phyloP scores from a whole-genome alignment of 2,113 vertebrate genomes.

The Anhinga rufa region DNA sequence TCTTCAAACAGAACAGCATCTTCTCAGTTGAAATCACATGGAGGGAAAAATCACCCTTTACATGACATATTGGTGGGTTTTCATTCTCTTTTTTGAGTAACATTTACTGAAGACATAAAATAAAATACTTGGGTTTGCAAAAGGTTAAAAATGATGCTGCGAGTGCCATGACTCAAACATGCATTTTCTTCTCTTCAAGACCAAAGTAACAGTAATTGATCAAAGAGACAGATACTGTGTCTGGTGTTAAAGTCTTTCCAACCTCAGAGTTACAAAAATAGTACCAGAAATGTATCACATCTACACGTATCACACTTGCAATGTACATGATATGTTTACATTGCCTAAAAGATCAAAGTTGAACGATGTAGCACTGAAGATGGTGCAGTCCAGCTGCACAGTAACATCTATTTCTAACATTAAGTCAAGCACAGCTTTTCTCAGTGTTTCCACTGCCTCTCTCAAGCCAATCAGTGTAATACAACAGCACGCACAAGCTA shows the following conservation, averaged over 20 bases:
- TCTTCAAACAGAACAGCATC: neutral
- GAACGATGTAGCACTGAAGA: neutral
- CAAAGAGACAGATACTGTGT: neutral
- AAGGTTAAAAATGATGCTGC: neutral
- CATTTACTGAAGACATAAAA: neutral
- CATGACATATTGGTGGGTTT: neutral
- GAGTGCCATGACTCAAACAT: neutral
- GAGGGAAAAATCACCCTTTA: neutral
- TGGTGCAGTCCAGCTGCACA: neutral
- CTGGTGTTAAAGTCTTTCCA: constrained; percentile 40
- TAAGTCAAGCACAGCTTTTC: constrained; percentile 12
- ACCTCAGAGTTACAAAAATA: constrained; percentile 19
- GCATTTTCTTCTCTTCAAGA: neutral
- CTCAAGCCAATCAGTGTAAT: neutral
- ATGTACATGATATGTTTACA: neutral
- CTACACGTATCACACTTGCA: neutral
- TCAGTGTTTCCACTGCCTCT: constrained; percentile 35
- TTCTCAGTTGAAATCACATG: neutral
- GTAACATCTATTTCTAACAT: neutral
- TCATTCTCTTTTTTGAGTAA: neutral
- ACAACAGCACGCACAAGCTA: neutral
- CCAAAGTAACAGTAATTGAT: constrained; percentile 5
- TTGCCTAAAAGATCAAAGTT: neutral
- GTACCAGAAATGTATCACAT: neutral
- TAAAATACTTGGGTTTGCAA: neutral